A percentile compares a stretch with the other conserved stretches of the same genome.
Evolutionary conservation across 2,888 invertebrate genomes (phyloP).

Genomic region (Camptogramma bilineatum): DNA sequence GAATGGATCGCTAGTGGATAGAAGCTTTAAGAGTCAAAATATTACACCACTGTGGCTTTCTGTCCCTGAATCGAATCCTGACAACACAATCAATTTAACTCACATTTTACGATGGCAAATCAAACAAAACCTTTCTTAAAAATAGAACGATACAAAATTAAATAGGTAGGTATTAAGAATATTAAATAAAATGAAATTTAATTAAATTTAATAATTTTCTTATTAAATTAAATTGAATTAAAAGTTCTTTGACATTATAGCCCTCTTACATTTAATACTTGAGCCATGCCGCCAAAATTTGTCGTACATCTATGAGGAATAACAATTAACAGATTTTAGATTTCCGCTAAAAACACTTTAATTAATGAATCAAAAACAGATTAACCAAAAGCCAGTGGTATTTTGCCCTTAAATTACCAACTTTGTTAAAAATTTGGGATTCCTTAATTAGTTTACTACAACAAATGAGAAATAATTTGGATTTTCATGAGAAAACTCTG

Average conservation of each 20-base stretch:
- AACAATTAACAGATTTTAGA: background rate
- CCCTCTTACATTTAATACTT: too few relatives aligned
- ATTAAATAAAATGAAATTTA: too few relatives aligned
- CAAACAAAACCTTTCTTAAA: background rate
- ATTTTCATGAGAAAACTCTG: background rate
- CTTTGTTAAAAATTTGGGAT: conserved; percentile 1
- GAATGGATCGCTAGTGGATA: background rate
- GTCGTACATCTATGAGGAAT: too few relatives aligned
- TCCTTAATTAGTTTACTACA: conserved; percentile 3
- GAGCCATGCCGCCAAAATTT: too few relatives aligned
- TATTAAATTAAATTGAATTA: too few relatives aligned
- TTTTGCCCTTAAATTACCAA: conserved; percentile 9
- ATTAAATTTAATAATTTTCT: too few relatives aligned
- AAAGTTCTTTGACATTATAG: too few relatives aligned
- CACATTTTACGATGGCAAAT: conserved; percentile 8
- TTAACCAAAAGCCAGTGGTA: background rate
- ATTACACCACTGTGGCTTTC: background rate
- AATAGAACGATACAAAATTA: background rate
- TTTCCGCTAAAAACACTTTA: background rate
- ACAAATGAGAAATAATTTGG: background rate
- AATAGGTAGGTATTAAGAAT: too few relatives aligned
- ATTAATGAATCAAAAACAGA: background rate
- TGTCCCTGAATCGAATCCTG: background rate
- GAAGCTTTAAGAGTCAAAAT: background rate
- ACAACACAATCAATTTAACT: background rate